Base-by-base conservation (phyloP, 2,888 invertebrate genomes). In the Andrena trimmerana region DNA sequence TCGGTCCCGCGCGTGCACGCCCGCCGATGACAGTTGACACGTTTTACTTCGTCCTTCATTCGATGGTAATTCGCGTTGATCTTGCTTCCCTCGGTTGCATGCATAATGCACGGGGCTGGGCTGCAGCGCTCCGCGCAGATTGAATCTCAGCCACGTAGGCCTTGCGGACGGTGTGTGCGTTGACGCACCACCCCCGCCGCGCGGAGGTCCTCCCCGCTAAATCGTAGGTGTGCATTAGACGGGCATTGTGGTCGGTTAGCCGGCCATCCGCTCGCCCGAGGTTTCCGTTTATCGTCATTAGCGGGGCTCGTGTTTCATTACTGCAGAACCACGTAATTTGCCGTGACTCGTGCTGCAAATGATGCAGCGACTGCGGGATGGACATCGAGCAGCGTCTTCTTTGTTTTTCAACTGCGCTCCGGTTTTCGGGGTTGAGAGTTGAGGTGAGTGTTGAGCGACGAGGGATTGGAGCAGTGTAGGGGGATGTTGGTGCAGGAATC, bases 201-300 rank as follows among this genome's bases (percentile, higher is more conserved):
- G 29, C 24, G 31, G 50, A 57, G 66, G 42, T 31, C 65, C 70
- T 74, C 27, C 57, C 48, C 52, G 62, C 20, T 57, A 60, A 74
- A 74, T 81, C 60, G 73, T 81, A 74, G 83, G 74, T 78, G 81
- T 59, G 60, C 68, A 78, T 78, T 77, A 72, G 81, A 62, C 70
- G 76, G 42, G 66, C 68, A 70, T 77, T 73, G 73, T 69, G 75
- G 48, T 36, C 65, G 75, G 71, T 33, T 77, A 62, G 42, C 63
- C 31, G 75, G 36, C 63, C 71, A 67, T 70, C 60, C 79, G 68
- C 65, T 48, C 59, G 73, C 42, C 62, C 62, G 52, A 54, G 67
- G 62, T 71, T 79, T 70, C 79, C 78, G 59, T 78, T 75, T 75
- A 68, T 66, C 67, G 68, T 75, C 70, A 74, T 79, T 76, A 69